Evolutionary conservation across 2,888 invertebrate species (phyloP), one percentile per base, ranked within the genome.

Genomic region (Oligia fasciuncula): DNA sequence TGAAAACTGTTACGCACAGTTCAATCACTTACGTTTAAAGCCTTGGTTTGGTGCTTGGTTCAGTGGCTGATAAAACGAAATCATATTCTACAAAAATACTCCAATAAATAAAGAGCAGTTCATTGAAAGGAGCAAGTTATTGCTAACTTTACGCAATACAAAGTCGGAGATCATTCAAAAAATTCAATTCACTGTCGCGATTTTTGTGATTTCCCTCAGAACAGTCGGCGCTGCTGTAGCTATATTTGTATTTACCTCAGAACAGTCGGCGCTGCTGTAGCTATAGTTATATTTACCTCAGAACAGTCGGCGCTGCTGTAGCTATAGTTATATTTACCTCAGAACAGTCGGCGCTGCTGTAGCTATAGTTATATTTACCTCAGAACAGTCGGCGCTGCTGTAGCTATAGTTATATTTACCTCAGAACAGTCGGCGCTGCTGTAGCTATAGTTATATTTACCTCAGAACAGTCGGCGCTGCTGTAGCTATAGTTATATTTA

Each of bases 101-200:
- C 9, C 8, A 71, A 66, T 51, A 79, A n/a, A 57, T 63, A 51
- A 65, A 46, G 19, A 43, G 14, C 40, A 23, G 40, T 35, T 62
- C 35, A 69, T 29, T 40, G 67, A 63, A 46, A 57, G 51, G 63
- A 35, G 60, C 9, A 73, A 60, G 54, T 79, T 70, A 79, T 82
- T 73, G 69, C 60, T 79, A 51, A 66, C 13, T 73, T 57, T 43
- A 57, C 60, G 79, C 29, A 72, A 77, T 72, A 83, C 66, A 60
- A 74, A 76, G 63, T 68, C 74, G 81, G 74, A 85, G 81, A 86
- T 82, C 65, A 86, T 75, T 79, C 49, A 65, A 49, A 62, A 71
- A 65, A 73, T 63, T 77, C 68, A 74, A 74, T 35, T 35, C 35
- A 4, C 35, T 40, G 70, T 72, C 73, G 40, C 54, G 29, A 84